Base-by-base conservation (phyloP, 2,797 vertebrate genomes). In the Tamandua tetradactyla region DNA sequence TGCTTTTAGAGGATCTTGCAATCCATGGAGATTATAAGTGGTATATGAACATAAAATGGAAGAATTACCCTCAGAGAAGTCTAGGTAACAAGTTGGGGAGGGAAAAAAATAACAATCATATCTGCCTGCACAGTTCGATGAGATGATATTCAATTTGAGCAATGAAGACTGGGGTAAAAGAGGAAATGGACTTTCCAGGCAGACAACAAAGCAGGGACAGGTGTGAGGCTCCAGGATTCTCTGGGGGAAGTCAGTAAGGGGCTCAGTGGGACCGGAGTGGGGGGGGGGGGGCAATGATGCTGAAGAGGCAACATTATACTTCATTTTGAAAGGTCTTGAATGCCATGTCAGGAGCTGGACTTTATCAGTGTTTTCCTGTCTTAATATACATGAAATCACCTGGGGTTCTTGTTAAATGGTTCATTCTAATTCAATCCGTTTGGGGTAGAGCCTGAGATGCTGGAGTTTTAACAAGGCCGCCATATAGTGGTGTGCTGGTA, bases 61-160 rank as follows among this genome's bases (percentile, higher is more conserved):
- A 91, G 22, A 74, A 86, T 22, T 74, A 71, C 44, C 10, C 10
- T 30, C 44, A 49, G 27, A 94, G 61, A 94, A 27, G 11, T 32
- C 69, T 86, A 2, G 1, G 2, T 90, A 32, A 81, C n/a, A 80
- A 91, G n/a, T 27, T 69, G 76, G 10, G 35, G 18, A 55, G 14
- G 95, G 93, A 87, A 64, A 71, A 42, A 0, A 7, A 76, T 25
- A 89, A 35, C 40, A 57, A 66, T 81, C 68, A 74, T 64, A 76
- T 94, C 37, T 85, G 23, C 17, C 27, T 94, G 15, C 35, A 72
- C 5, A 30, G 9, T 42, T 87, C 13, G 37, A 87, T 82, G 23
- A 91, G 44, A 90, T 72, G 20, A 27, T 49, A 57, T 88, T 94
- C 57, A 13, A 91, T 91, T 93, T 64, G 64, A 94, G 27, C 49